Base-by-base conservation (phyloP, 1,140 invertebrate genomes). In the Caenorhabditis latens region DNA sequence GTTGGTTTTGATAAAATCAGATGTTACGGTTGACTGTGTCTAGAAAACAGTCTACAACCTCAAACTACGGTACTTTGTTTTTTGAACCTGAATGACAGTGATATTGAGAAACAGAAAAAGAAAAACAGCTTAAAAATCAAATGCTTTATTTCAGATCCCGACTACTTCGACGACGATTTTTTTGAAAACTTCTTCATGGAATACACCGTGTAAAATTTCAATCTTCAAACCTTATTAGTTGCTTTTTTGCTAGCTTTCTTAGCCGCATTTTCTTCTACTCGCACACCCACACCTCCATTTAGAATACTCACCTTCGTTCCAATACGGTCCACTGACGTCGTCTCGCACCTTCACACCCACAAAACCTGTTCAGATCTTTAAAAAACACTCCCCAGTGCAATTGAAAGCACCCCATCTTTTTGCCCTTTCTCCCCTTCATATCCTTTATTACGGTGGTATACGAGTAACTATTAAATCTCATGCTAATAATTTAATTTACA, bases 91-190 rank as follows among this genome's bases (percentile, higher is more conserved):
- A 53, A 11, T 9, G 0, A 11, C 32, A 1, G 32, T 32, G 32
- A 32, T 0, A 32, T 32, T 32, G 32, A 32, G 32, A 32, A 32
- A 32, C 0, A 32, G 32, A 32, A 32, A 32, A n/a, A n/a, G n/a
- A n/a, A n/a, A 32, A 32, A 32, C 2, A 32, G 32, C 32, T 32
- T 32, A 32, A 32, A n/a, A 32, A 32, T 32, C 32, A 32, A 32
- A 32, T 32, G 32, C 13, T 14, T 57, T 57, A 3, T 84, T 50
- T 24, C 61, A 65, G 84, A 84, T 24, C 46, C 61, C 42, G 84
- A 84, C 19, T 67, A 84, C 61, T 84, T 84, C 58, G 84, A 84
- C 61, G 43, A 48, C 46, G 84, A 61, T 46, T 84, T 84, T 42
- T 84, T 84, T 32, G 84, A 84, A 63, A 46, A 63, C 21, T 84